Evolutionary conservation across 2,888 invertebrate species (phyloP).

Genomic region (Cheilosia urbana): DNA sequence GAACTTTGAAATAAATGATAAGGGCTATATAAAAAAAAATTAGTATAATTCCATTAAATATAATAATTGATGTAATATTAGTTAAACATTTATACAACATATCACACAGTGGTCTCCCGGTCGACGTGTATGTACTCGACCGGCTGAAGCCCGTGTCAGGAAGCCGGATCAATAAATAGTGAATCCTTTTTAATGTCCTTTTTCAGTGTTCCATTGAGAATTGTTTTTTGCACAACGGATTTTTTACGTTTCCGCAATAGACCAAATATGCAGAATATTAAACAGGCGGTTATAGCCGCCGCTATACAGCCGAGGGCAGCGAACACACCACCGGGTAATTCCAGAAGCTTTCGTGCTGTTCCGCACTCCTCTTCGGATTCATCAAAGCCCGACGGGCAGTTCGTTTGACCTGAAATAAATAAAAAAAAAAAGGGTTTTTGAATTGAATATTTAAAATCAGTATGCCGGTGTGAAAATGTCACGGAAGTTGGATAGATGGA

Average conservation of each 20-base stretch:
- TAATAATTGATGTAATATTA: constrained; percentile 71
- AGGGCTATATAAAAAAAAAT: constrained; percentile 18
- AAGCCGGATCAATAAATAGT: constrained; percentile 85
- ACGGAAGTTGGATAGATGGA: not conserved
- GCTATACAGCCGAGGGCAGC: constrained; percentile 86
- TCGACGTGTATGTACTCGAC: constrained; percentile 97
- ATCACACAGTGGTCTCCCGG: constrained; percentile 95
- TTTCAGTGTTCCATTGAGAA: constrained; percentile 85
- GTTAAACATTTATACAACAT: constrained; percentile 80
- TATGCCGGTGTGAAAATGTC: not conserved
- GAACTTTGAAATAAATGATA: constrained; percentile 5
- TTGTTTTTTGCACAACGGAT: constrained; percentile 85
- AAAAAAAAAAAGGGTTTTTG: not conserved
- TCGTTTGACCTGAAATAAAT: constrained; percentile 83
- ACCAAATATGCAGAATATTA: constrained; percentile 86
- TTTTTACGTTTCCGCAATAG: constrained; percentile 86
- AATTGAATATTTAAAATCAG: constrained; percentile 3
- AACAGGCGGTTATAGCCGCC: constrained; percentile 85
- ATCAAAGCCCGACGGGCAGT: constrained; percentile 89
- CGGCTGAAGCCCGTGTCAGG: constrained; percentile 95
- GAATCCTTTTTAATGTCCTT: constrained; percentile 86
- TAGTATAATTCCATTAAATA: constrained; percentile 53
- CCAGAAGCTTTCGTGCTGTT: constrained; percentile 85
- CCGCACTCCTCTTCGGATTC: constrained; percentile 89
- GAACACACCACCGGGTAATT: constrained; percentile 85